Evolutionary conservation across 1,140 invertebrate species (phyloP), one percentile per base, ranked within the genome.

Genomic region (Leptopilina boulardi): DNA sequence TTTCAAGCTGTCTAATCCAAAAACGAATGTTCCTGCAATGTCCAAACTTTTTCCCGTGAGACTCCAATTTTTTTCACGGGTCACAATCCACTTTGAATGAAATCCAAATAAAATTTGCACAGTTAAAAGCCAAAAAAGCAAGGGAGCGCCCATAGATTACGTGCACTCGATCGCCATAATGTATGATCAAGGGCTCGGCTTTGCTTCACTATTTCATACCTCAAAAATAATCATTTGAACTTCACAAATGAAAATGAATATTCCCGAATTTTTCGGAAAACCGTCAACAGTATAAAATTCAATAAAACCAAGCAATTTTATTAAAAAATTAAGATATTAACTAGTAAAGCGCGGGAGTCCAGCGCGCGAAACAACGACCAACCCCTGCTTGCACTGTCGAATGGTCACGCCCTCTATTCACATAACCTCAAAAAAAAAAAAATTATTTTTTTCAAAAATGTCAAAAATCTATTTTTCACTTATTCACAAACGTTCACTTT

Each of bases 281-380:
- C 21, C 5, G 23, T 30, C 21, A 23, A n/a, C 44, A 41, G 26
- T 1, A 51, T 77, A 76, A 73, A 78, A 70, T 75, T 6, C 26
- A n/a, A 0, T 30, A 13, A 66, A 66, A 66, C 47, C 3, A 26
- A 21, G 11, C 19, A 80, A 78, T 82, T 79, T 73, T 77, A 75
- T 23, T 8, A 75, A 86, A 86, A 87, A 86, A 82, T 76, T 76
- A 73, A 76, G 81, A 82, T 77, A 82, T 82, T 77, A 73, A 75
- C 81, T 51, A 51, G 74, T 76, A 73, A 81, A 87, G 88, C 89
- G 89, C 89, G 89, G 89, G 90, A 90, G 85, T 84, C 78, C 79
- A 86, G 88, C 89, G 90, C 89, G 90, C 89, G 88, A 90, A 90
- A 89, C 82, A 76, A 83, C 78, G 86, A 89, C 87, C 89, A 89